Percentiles rank a stretch among this genome's conserved stretches.
Conservation (phyloP, 1,140 invertebrate species). For the Saccostrea cuccullata region DNA sequence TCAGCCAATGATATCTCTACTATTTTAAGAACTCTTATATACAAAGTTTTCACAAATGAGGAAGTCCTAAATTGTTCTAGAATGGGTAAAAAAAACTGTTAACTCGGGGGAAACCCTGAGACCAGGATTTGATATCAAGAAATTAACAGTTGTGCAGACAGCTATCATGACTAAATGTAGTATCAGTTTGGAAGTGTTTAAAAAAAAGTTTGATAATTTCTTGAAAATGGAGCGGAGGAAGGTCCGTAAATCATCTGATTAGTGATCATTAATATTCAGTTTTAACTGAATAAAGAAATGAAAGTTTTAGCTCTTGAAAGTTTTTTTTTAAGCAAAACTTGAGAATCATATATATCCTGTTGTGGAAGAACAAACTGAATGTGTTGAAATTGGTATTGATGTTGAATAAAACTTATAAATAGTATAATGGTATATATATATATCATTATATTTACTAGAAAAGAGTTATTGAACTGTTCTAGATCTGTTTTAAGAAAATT, state of each 20-base stretch:
- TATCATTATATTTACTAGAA: no score
- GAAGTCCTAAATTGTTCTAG: not conserved
- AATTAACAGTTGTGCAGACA: not conserved
- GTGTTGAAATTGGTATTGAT: no score
- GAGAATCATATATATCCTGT: no score
- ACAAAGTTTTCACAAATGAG: not conserved
- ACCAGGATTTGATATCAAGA: not conserved
- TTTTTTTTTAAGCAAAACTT: not conserved
- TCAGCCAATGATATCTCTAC: not conserved
- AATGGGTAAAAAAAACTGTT: not conserved
- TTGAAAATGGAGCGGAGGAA: not conserved
- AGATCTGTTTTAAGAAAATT: no score
- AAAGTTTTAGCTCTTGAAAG: not conserved
- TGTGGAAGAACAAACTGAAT: no score
- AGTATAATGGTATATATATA: no score
- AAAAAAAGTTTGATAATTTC: constrained; percentile 13
- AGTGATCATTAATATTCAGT: no score
- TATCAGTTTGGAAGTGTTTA: not conserved
- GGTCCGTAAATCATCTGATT: not conserved
- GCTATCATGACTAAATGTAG: not conserved
- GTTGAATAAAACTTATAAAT: no score
- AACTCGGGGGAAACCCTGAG: not conserved
- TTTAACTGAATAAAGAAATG: not conserved
- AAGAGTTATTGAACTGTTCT: no score
- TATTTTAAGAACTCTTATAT: not conserved